Evolutionary conservation across 2,113 vertebrate genomes (phyloP).

Genomic region (Cyprinodon variegatus): DNA sequence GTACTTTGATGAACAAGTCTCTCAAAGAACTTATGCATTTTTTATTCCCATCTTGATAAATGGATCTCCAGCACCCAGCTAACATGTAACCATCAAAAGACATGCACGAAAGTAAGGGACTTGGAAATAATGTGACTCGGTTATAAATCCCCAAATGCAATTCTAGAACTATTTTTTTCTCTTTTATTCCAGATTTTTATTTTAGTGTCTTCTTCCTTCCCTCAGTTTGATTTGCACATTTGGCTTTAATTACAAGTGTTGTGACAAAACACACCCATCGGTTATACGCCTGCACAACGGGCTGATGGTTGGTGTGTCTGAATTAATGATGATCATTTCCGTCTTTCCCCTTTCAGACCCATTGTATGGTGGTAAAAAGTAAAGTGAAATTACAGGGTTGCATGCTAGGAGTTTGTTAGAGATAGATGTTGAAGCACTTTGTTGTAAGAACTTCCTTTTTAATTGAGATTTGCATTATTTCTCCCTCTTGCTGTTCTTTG

Average conservation of each 20-base stretch:
- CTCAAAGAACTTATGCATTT: conserved; percentile 25
- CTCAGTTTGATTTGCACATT: conserved; percentile 67
- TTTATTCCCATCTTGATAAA: conserved; percentile 39
- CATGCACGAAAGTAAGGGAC: conserved; percentile 24
- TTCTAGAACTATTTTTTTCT: conserved; percentile 22
- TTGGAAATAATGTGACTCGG: conserved; percentile 41
- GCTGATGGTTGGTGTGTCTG: conserved; percentile 63
- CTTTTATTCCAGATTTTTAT: not conserved
- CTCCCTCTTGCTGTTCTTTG: conserved; percentile 41
- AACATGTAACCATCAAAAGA: conserved; percentile 47
- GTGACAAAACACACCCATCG: conserved; percentile 67
- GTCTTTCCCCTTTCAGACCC: conserved; percentile 24
- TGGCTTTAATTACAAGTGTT: conserved; percentile 74
- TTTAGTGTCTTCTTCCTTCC: conserved; percentile 30
- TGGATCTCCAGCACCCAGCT: conserved; percentile 15
- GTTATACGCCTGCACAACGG: conserved; percentile 58
- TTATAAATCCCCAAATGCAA: conserved; percentile 57
- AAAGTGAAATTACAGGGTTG: conserved; percentile 68
- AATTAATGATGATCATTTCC: conserved; percentile 73
- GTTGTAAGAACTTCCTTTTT: conserved; percentile 51
- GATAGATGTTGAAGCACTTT: conserved; percentile 55
- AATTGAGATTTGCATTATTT: conserved; percentile 31
- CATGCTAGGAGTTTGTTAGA: conserved; percentile 76
- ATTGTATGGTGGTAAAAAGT: conserved; percentile 70
- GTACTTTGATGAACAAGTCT: conserved; percentile 5